Evolutionary conservation across 2,797 vertebrate genomes (phyloP), one percentile per base, ranked within the genome.

Genomic region (Sciaenops ocellatus): DNA sequence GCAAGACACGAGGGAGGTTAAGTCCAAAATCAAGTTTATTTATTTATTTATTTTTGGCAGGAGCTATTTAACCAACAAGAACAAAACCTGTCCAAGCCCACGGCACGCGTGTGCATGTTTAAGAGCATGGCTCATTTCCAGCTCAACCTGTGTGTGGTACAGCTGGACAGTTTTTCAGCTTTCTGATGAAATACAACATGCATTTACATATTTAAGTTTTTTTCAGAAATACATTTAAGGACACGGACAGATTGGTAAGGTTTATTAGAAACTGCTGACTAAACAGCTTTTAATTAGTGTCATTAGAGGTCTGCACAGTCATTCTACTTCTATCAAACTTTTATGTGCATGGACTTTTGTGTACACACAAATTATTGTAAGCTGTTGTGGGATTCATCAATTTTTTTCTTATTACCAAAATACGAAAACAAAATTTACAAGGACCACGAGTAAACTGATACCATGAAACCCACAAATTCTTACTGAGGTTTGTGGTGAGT

Each of bases 1-100:
- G 78, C 71, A 84, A 87, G 69, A 82, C 82, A 82, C 38, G 10
- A 73, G 77, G 65, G 73, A 59, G 60, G 78, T 62, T 63, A 69
- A 82, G 70, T 78, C 66, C 69, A 85, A 88, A 87, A 76, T 78
- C 22, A 61, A 63, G 55, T 79, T 80, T 71, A 85, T 88, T 83
- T 64, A 73, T 70, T 76, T 64, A 55, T 78, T 76, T 68, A 52
- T 64, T 88, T 84, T 71, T 80, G 80, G 70, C 61, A 82, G 73
- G 85, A 51, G 73, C 38, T 47, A 54, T 41, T 69, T 24, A 69
- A 83, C 81, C 59, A 79, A 73, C 60, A 76, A 78, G 55, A 68
- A 69, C 17, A 24, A 63, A 83, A 68, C 68, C 48, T 61, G 41
- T 54, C 41, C 6, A 50, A 57, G 67, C 17, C 12, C 22, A 48